Conservation (phyloP, 2,888 invertebrate species). For the Melitaea athalia region DNA sequence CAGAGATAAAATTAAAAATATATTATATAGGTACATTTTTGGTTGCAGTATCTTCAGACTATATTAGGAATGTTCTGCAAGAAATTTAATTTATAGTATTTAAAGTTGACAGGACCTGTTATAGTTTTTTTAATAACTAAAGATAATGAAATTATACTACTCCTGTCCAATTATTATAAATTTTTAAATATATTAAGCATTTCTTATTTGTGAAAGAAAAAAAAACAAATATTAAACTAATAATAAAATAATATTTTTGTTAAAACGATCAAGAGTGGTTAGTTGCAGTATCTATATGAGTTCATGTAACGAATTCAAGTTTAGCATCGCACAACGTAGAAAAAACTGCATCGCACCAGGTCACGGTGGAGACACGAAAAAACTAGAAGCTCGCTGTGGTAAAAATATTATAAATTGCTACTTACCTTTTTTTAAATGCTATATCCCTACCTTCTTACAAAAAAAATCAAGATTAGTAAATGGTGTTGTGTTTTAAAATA, state of each 20-base stretch:
- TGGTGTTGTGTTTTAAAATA: not conserved
- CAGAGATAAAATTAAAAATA: too few species aligned
- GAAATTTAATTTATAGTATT: too few species aligned
- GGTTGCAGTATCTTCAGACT: too few species aligned
- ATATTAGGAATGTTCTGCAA: too few species aligned
- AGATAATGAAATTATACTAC: too few species aligned
- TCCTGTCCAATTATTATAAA: too few species aligned
- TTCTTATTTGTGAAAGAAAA: not conserved
- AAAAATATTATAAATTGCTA: not conserved
- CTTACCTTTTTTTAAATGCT: not conserved
- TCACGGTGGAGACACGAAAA: slow-evolving; percentile 31
- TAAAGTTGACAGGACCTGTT: too few species aligned
- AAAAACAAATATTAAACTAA: too few species aligned
- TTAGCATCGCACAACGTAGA: slow-evolving; percentile 66
- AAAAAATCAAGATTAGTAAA: not conserved
- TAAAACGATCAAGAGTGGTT: slow-evolving; percentile 25
- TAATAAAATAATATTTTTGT: not conserved
- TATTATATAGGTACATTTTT: too few species aligned
- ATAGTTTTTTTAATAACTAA: too few species aligned
- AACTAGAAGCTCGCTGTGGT: slow-evolving; percentile 6
- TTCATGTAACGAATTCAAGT: slow-evolving; percentile 76
- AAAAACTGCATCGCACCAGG: slow-evolving; percentile 42
- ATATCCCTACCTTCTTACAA: too few species aligned
- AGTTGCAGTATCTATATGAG: slow-evolving; percentile 49
- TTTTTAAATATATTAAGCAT: too few species aligned